These are phyloP conservation scores for Oscheius myriophilus DNA, from an alignment of 2,888 invertebrate species.

Conservation along the genomic window DNA sequence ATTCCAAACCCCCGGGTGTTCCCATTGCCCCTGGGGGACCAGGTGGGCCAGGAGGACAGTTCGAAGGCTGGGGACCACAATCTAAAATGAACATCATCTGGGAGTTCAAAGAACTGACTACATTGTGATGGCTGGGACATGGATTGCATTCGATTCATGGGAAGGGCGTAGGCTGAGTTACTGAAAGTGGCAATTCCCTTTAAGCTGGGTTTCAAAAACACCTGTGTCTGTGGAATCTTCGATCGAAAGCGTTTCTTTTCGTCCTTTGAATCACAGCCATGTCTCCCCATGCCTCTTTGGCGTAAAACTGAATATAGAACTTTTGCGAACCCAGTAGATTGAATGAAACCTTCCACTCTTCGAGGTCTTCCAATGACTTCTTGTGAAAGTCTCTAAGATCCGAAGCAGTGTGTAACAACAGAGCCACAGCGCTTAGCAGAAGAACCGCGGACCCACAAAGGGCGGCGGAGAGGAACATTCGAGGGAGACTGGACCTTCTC, in stretches of 20 bases:
- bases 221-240: neutral
- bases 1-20: neutral
- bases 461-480: neutral
- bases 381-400: conserved; percentile 19
- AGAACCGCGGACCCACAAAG: conserved; percentile 10
- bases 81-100: too few relatives aligned
- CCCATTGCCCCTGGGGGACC: conserved; percentile 17
- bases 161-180: neutral
- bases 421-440: conserved; percentile 17
- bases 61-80: conserved; percentile 17
- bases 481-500: too few relatives aligned
- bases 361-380: neutral
- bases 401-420: conserved; percentile 13
- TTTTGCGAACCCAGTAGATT: neutral
- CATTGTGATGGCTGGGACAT: neutral
- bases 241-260: neutral
- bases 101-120: neutral
- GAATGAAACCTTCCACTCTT: conserved; percentile 21
- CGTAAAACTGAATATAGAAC: conserved; percentile 9
- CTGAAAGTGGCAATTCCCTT: neutral
- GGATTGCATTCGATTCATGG: neutral
- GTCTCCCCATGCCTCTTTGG: conserved; percentile 19
- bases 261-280: conserved; percentile 17
- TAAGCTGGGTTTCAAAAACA: neutral
- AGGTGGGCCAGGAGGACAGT: conserved; percentile 22